Conservation (phyloP, 2,888 invertebrate species). For the Timema cristinae region DNA sequence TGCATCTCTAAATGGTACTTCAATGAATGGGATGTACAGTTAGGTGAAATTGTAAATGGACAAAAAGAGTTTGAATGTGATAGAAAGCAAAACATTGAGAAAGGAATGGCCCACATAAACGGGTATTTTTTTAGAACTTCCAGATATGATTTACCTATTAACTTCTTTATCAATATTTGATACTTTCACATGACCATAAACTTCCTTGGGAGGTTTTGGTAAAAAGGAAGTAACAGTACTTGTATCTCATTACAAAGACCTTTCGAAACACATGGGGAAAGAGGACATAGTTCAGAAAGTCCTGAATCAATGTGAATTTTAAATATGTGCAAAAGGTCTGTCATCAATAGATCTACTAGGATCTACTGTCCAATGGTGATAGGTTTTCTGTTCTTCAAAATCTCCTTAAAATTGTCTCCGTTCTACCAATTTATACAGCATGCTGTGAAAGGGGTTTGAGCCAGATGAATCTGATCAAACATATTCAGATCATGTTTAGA, state of each 20-base stretch:
- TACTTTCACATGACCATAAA: neutral
- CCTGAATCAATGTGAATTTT: conserved; percentile 5
- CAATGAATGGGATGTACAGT: neutral
- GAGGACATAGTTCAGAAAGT: conserved; percentile 6
- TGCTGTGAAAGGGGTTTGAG: conserved; percentile 11
- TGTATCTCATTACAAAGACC: conserved; percentile 12
- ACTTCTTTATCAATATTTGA: neutral
- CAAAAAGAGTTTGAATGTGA: neutral
- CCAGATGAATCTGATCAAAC: neutral
- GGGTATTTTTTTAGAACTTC: neutral
- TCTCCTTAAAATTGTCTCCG: conserved; percentile 10
- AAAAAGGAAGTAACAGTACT: conserved; percentile 9
- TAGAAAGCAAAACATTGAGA: neutral
- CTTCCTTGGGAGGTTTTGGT: conserved; percentile 2
- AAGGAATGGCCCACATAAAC: neutral
- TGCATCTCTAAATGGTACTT: neutral
- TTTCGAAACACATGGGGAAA: neutral
- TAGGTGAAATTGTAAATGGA: conserved; percentile 4
- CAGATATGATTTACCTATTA: neutral
- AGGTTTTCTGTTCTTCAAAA: conserved; percentile 10
- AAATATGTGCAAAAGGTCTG: neutral
- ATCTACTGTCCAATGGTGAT: neutral
- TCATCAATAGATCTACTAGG: neutral
- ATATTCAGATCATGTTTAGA: no score
- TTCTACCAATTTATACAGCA: conserved; percentile 6